Percentiles rank a stretch among this genome's conserved stretches.
These are phyloP conservation scores for Eleginops maclovinus DNA, from an alignment of 2,113 vertebrate genomes.

Conservation along the genomic window DNA sequence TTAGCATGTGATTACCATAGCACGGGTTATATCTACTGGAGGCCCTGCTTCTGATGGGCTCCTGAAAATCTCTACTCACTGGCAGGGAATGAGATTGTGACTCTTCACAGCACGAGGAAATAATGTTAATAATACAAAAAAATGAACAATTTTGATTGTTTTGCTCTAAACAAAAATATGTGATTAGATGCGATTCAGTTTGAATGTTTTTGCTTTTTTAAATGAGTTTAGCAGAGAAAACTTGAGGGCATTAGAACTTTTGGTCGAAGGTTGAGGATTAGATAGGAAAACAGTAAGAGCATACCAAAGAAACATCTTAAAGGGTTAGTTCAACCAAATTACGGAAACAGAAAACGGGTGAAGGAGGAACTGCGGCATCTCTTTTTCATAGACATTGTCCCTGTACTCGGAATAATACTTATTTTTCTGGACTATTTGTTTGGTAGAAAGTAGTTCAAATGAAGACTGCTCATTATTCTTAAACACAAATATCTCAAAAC, in stretches of 20 bases:
- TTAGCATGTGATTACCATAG: constrained; percentile 85
- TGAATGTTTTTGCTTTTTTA: constrained; percentile 15
- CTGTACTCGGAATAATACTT: no score
- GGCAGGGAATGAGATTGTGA: constrained; percentile 71
- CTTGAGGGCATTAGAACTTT: not conserved
- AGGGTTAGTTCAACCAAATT: not conserved
- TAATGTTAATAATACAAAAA: constrained; percentile 71
- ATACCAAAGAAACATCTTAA: constrained; percentile 5
- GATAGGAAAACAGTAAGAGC: not conserved
- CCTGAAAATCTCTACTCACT: constrained; percentile 60
- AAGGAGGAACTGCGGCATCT: not conserved
- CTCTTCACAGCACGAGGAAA: constrained; percentile 61
- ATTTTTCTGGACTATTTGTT: no score
- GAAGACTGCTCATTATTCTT: not conserved
- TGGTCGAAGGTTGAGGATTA: constrained; percentile 1
- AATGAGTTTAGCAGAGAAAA: not conserved
- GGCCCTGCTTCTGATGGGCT: constrained; percentile 63
- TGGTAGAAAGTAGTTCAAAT: not conserved
- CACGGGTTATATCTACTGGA: constrained; percentile 75
- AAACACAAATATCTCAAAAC: not conserved
- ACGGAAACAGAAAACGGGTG: not conserved
- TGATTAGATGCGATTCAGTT: constrained; percentile 37
- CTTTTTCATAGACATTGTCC: not conserved
- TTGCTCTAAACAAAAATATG: constrained; percentile 70
- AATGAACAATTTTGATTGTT: constrained; percentile 74